Evolutionary conservation across 2,113 vertebrate species (phyloP), one percentile per base, ranked within the genome.

Genomic region (Empidonax alnorum): DNA sequence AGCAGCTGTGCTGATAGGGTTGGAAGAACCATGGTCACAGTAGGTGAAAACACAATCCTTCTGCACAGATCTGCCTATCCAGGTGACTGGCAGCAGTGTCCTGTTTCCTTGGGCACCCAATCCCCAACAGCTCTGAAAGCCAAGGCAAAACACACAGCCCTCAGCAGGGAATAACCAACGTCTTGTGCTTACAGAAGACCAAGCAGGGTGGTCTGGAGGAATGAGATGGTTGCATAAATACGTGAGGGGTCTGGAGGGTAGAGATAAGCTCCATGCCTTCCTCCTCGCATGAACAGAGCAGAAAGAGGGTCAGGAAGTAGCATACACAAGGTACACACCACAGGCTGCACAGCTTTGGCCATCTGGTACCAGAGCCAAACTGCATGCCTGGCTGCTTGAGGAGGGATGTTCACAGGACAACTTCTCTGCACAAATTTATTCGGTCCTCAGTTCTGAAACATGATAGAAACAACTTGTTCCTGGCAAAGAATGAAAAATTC

Each of bases 281-380:
- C 33, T 55, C 24, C 37, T 77, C 39, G 20, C 19, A 42, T 0
- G 2, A 46, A 33, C n/a, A 72, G 30, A 71, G 61, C 31, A 69
- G 66, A 1, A 1, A 42, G 37, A 53, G n/a, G 14, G 25, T 73
- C 13, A 58, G 46, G 50, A 84, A 52, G 18, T 1, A 75, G 42
- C 41, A 37, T 0, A 24, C 18, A 24, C 23, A 50, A 66, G 30
- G 23, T 39, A 14, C 3, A 0, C 2, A 53, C n/a, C 65, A 24
- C 0, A 0, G 50, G 50, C 30, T 66, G 37, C 58, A 69, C 0
- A 1, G 41, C 16, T 61, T 79, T 35, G 27, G 21, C 44, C 25
- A 19, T 20, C 55, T 71, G 37, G 13, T 28, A 61, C 14, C 2
- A 4, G 19, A 22, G 24, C n/a, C 37, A 61, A 46, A 56, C 27